Evolutionary conservation across 2,888 invertebrate species (phyloP), one percentile per base, ranked within the genome.

Genomic region (Arrhopalites spinosus): DNA sequence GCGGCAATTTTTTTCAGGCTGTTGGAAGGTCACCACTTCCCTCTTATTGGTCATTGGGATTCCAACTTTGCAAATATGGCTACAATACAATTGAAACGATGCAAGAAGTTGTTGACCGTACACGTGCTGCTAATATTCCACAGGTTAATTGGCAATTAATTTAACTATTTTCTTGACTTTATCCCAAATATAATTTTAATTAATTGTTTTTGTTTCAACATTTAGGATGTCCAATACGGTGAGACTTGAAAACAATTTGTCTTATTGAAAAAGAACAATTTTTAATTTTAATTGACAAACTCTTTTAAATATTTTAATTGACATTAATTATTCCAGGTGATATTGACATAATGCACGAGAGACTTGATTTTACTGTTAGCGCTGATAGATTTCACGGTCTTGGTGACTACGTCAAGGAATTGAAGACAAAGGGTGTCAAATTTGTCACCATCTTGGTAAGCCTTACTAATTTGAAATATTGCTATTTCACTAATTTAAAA

Each of bases 11-110:
- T 36, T 25, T 25, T 25, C 15, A 88, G 76, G 83, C 80, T 11
- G 88, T 95, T 2, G 94, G 94, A 0, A 87, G 89, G 75, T 93
- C 94, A 0, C 89, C 89, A 84, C 88, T 95, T 88, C 95, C 95
- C 0, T 94, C 95, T 0, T 93, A 92, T 84, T 96, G 95, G 95
- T 87, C 91, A 0, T 88, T 95, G 0, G 95, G 95, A 0, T 95
- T 94, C 85, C 95, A 95, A 86, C 86, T 95, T 36, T 93, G 93
- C 88, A 89, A 74, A 30, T 90, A 86, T 84, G 90, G 91, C 20
- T 92, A 93, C 83, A 88, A 88, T 71, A 88, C 88, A 29, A 84
- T 92, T 76, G 89, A 91, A 74, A 87, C 87, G 7, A 92, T 92
- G 0, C 88, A 86, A 80, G 86, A 87, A 77, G 89, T 91, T 0